Base-by-base conservation (phyloP, 2,888 invertebrate genomes). In the Temnothorax unifasciatus region DNA sequence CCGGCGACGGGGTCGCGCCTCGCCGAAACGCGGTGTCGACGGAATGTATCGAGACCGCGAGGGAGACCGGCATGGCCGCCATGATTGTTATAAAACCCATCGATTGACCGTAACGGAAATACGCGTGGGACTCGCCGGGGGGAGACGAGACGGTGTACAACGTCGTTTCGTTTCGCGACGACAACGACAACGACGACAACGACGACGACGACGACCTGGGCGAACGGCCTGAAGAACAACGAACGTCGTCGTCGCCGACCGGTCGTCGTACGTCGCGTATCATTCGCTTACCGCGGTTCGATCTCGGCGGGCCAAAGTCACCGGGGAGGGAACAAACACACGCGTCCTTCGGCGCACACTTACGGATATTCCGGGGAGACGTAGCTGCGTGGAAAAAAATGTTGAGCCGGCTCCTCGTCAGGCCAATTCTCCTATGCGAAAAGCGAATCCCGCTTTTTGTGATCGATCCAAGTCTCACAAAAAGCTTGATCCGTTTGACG, bases 401-500 rank as follows among this genome's bases (percentile, higher is more conserved):
- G 54, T 73, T 29, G 83, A 86, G 86, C 86, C 89, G 86, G 83
- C 89, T 90, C 88, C 88, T 86, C 83, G 86, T 89, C 91, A 90
- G 87, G 92, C 94, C 93, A 94, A 94, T 94, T 95, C 93, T 95
- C 93, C 94, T 94, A 94, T 93, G 91, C 95, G 95, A 95, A 95
- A 95, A 95, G 94, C 94, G 95, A 95, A 95, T 94, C 95, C 94
- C 92, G 95, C 95, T 94, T 94, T 95, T 94, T 95, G 95, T 94
- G 95, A 95, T 90, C 92, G 94, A 94, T 94, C 94, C 94, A 93
- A 94, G 90, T 94, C 93, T 95, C 95, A 95, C 94, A 94, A 94
- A 95, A 95, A 94, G 95, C 94, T 93, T 94, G 95, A 95, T 94
- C 93, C 94, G 94, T 95, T 95, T 95, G 92, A 94, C 94, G 95